phyloP scores from a whole-genome alignment of 2,113 vertebrate species.

The Gallinago undulata region DNA sequence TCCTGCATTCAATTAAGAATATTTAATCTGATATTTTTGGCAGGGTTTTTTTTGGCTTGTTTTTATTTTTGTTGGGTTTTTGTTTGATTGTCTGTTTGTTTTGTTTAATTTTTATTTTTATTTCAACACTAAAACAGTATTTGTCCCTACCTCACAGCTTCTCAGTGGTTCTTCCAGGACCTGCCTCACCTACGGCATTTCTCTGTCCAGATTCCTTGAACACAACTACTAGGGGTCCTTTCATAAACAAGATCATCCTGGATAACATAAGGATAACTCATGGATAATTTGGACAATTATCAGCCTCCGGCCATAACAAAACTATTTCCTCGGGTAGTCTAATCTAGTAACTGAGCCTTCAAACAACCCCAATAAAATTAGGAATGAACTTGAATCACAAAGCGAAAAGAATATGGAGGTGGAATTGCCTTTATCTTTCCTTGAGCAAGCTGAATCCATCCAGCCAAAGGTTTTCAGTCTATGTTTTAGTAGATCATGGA shows the following conservation, averaged over 20 bases:
- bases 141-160: not conserved
- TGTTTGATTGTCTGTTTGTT: not conserved
- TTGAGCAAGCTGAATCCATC: not conserved
- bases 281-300: not conserved
- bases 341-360: not conserved
- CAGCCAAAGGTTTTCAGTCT: not conserved
- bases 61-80: too few species aligned
- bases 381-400: not conserved
- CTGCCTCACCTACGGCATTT: not conserved
- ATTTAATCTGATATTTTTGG: not conserved
- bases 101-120: too few species aligned
- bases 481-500: not conserved
- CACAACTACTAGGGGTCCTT: fast-evolving
- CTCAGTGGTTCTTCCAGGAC: not conserved
- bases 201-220: not conserved
- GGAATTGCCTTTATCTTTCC: not conserved
- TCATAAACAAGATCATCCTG: not conserved
- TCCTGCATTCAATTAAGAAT: not conserved
- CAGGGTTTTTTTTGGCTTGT: too few species aligned
- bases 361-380: not conserved
- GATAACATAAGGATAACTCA: not conserved
- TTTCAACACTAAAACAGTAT: not conserved
- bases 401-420: not conserved
- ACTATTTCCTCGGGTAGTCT: not conserved
- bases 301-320: not conserved